A percentile compares a stretch with the other conserved stretches of the same genome.
phyloP scores from a whole-genome alignment of 2,888 invertebrate species.

The Melanostoma mellinum region DNA sequence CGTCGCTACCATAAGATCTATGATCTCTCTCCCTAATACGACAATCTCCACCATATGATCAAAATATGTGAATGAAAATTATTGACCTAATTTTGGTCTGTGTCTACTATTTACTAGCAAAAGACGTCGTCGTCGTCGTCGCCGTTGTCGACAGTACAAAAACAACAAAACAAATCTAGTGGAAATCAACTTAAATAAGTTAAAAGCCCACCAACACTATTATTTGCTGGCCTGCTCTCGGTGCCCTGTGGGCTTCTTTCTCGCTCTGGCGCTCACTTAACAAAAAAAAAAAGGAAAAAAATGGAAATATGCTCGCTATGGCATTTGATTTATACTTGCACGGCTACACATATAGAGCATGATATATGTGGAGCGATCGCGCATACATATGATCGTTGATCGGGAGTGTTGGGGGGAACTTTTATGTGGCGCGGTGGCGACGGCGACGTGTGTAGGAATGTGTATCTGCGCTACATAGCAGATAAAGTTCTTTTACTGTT shows the following conservation, averaged over 20 bases:
- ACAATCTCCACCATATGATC: slow-evolving; percentile 66
- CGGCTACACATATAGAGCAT: slow-evolving; percentile 61
- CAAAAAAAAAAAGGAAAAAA: slow-evolving; percentile 42
- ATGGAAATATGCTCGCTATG: slow-evolving; percentile 71
- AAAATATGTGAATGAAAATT: slow-evolving; percentile 80
- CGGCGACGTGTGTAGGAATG: slow-evolving; percentile 55
- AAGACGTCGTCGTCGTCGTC: slow-evolving; percentile 29
- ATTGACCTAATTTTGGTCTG: slow-evolving; percentile 79
- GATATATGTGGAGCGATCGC: slow-evolving; percentile 63
- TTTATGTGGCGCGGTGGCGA: slow-evolving; percentile 61
- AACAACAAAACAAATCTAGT: slow-evolving; percentile 20
- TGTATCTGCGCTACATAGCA: slow-evolving; percentile 63
- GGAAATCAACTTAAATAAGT: slow-evolving; percentile 56
- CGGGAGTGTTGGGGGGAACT: slow-evolving; percentile 33
- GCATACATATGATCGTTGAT: slow-evolving; percentile 47
- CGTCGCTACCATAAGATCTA: neutral
- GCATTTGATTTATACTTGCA: slow-evolving; percentile 68
- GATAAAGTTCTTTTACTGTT: slow-evolving; percentile 68
- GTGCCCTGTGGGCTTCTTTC: slow-evolving; percentile 53
- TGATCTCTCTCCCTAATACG: slow-evolving; percentile 25
- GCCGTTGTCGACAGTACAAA: slow-evolving; percentile 20
- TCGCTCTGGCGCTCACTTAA: slow-evolving; percentile 30
- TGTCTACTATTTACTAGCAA: slow-evolving; percentile 67
- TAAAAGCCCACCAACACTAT: slow-evolving; percentile 50
- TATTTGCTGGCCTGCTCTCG: slow-evolving; percentile 5